Conservation (phyloP, 2,888 invertebrate genomes). For the Synanthedon andrenaeformis region DNA sequence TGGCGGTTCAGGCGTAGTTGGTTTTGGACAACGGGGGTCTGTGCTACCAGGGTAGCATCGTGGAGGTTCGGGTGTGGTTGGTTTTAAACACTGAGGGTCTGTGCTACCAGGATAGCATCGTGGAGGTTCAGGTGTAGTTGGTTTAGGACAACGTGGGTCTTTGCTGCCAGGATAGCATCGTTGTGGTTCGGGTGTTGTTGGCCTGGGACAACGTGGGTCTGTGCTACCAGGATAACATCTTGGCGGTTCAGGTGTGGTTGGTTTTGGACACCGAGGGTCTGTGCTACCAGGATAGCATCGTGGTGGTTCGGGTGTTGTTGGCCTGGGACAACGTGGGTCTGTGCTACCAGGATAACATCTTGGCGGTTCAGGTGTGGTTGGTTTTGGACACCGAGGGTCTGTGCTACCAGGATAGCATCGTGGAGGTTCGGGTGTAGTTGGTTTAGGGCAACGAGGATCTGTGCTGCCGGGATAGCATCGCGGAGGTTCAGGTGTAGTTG, state of each 20-base stretch:
- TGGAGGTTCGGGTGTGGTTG: constrained; percentile 11
- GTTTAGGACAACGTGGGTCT: constrained; percentile 29
- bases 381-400: constrained; percentile 27
- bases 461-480: constrained; percentile 15
- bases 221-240: constrained; percentile 28
- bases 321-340: constrained; percentile 27
- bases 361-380: constrained; percentile 14
- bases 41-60: constrained; percentile 1
- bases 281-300: constrained; percentile 22
- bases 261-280: constrained; percentile 31
- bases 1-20: too few species aligned
- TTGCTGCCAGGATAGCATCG: constrained; percentile 31
- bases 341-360: constrained; percentile 19
- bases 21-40: too few species aligned
- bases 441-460: constrained; percentile 30
- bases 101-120: constrained; percentile 16
- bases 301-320: constrained; percentile 19
- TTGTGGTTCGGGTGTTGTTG: constrained; percentile 17
- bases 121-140: constrained; percentile 22
- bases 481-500: constrained; percentile 14
- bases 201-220: constrained; percentile 29
- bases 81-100: constrained; percentile 22
- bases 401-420: constrained; percentile 20
- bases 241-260: constrained; percentile 17
- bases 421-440: constrained; percentile 15